phyloP scores from a whole-genome alignment of 2,888 invertebrate species.

The Diplazon laetatorius region DNA sequence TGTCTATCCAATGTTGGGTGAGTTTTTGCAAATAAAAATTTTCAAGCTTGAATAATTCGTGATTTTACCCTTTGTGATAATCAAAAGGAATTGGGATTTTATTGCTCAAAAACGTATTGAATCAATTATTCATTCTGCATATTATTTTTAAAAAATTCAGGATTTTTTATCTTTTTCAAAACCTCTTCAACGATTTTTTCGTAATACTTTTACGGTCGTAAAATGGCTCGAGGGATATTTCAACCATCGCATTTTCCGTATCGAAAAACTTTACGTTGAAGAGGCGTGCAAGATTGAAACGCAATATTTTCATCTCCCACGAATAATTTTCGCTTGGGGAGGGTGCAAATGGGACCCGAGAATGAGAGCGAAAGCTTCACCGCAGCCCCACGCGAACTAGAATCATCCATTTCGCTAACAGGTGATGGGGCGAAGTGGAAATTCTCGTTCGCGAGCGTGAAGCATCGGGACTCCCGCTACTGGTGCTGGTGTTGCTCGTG shows the following conservation, averaged over 20 bases:
- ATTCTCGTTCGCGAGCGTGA: conserved; percentile 52
- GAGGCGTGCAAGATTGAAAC: conserved; percentile 51
- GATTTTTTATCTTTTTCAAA: too few relatives aligned
- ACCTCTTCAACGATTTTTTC: not conserved
- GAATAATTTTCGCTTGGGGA: conserved; percentile 48
- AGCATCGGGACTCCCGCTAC: conserved; percentile 45
- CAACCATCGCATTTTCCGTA: not conserved
- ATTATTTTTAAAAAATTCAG: too few relatives aligned
- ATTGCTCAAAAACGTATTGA: too few relatives aligned
- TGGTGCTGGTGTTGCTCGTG: not conserved
- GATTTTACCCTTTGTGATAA: too few relatives aligned
- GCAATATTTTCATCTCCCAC: conserved; percentile 45
- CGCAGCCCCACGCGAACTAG: conserved; percentile 51
- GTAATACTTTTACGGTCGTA: not conserved
- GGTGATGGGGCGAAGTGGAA: conserved; percentile 57
- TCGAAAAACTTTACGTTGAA: conserved; percentile 10
- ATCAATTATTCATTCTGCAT: not conserved
- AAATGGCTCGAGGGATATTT: too few relatives aligned
- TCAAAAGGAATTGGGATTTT: too few relatives aligned
- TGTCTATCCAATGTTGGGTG: too few relatives aligned
- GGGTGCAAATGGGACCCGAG: conserved; percentile 33
- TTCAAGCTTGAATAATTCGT: too few relatives aligned
- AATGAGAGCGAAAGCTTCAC: conserved; percentile 44
- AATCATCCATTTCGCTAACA: conserved; percentile 52
- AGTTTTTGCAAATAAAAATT: too few relatives aligned